Evolutionary conservation across 2,888 invertebrate genomes (phyloP).

Genomic region (Epistrophe grossulariae): DNA sequence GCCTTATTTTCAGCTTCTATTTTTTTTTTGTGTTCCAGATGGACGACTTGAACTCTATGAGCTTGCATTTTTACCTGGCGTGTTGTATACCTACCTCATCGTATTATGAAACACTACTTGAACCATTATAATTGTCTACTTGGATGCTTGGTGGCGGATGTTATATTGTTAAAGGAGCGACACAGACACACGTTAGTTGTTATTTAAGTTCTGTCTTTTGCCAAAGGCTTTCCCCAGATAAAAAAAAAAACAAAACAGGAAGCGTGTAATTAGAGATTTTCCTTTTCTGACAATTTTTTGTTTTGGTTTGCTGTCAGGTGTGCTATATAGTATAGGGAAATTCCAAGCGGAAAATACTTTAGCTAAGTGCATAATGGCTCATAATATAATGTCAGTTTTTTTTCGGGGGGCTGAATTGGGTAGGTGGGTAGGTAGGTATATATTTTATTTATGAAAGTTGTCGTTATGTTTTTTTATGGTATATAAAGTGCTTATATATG

Average conservation of each 20-base stretch:
- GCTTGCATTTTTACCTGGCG: constrained; percentile 70
- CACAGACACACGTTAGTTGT: constrained; percentile 46
- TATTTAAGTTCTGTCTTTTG: constrained; percentile 44
- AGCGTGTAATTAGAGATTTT: constrained; percentile 74
- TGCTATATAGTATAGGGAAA: constrained; percentile 39
- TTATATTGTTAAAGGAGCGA: constrained; percentile 56
- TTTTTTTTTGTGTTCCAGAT: constrained; percentile 59
- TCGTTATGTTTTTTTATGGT: background rate
- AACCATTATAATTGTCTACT: constrained; percentile 74
- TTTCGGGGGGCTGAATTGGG: background rate
- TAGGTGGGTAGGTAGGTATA: too few species aligned
- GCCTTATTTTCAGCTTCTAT: background rate
- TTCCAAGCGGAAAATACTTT: constrained; percentile 70
- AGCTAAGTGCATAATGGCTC: constrained; percentile 73
- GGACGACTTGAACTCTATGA: constrained; percentile 74
- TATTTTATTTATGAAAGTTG: constrained; percentile 22
- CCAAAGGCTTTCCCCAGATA: constrained; percentile 45
- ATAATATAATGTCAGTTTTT: constrained; percentile 56
- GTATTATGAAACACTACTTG: constrained; percentile 51
- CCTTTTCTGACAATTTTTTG: constrained; percentile 31
- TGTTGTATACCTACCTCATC: background rate
- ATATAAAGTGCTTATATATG: constrained; percentile 9
- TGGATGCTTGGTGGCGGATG: constrained; percentile 66
- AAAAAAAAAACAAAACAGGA: constrained; percentile 53
- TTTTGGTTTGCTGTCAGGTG: constrained; percentile 15